Evolutionary conservation across 2,113 vertebrate genomes (phyloP), one percentile per base, ranked within the genome.

Genomic region (Oryzias javanicus): DNA sequence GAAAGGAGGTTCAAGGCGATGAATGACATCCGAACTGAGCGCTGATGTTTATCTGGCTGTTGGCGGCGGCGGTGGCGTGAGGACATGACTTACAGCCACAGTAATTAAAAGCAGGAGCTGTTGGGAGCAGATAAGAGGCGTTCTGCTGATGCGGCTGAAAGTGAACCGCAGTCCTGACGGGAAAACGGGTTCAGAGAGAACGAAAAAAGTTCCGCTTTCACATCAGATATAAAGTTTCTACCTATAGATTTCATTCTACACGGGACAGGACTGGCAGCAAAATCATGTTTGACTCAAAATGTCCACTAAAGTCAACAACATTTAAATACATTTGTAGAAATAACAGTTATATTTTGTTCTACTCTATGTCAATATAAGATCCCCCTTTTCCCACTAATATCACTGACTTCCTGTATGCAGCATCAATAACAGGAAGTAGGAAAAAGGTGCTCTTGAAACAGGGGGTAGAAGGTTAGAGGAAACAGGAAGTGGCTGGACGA

Each of bases 381-480:
- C 40, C 19, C 4, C 13, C 64, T 85, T 87, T 83, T 70, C 74
- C 60, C 40, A 53, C 80, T 59, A 82, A 72, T 65, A 78, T 16
- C 13, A n/a, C 12, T 4, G 51, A 72, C 74, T 91, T 92, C 90
- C 89, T 85, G 76, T 60, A 70, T 4, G 14, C 40, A 27, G 18
- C 29, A 60, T 65, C 67, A 88, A 90, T 65, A 91, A 90, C 90
- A 92, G 90, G 92, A 92, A 87, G 82, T 71, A 87, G 87, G 90
- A 92, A 91, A 83, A 88, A 89, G 88, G 83, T 90, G 86, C 84
- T 83, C 0, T 0, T n/a, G 41, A 18, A 27, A 27, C 25, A n/a
- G 4, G 25, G 65, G 87, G 88, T 79, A 75, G 88, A 84, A 83
- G 82, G 74, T 85, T 64, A 83, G 56, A 83, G 89, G 90, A 89